Percentiles rank a stretch among this genome's conserved stretches.
Conservation (phyloP, 2,113 vertebrate genomes). For the Thunnus maccoyii region DNA sequence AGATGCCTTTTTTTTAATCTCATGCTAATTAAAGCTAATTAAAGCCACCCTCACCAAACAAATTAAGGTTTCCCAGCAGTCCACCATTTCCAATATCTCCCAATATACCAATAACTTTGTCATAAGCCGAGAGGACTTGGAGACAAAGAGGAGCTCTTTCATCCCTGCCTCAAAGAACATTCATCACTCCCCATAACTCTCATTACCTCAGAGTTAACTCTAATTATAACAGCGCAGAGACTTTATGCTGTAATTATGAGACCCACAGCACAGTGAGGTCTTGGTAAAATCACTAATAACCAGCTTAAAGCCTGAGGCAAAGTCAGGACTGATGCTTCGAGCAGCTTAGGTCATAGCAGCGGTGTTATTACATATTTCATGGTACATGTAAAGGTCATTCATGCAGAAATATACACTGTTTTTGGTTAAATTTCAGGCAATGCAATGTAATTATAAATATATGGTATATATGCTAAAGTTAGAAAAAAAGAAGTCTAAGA, state of each 20-base stretch:
- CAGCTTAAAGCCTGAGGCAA: conserved; percentile 54
- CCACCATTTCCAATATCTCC: conserved; percentile 40
- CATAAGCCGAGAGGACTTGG: conserved; percentile 44
- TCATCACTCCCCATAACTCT: conserved; percentile 60
- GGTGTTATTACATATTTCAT: conserved; percentile 35
- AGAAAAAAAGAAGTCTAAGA: too few species aligned
- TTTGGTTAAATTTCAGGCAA: neutral
- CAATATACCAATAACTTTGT: conserved; percentile 42
- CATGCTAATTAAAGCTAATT: conserved; percentile 41
- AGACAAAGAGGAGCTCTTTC: conserved; percentile 68
- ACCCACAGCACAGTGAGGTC: conserved; percentile 30
- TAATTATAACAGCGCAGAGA: conserved; percentile 67
- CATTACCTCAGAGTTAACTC: conserved; percentile 69
- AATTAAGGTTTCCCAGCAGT: neutral
- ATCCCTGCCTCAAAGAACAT: conserved; percentile 47
- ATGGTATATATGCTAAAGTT: neutral
- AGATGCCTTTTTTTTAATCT: neutral
- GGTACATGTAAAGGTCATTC: conserved; percentile 30
- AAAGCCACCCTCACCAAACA: conserved; percentile 30
- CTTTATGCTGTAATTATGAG: conserved; percentile 47
- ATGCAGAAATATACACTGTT: neutral
- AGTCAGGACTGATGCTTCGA: conserved; percentile 40
- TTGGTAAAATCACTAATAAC: conserved; percentile 61
- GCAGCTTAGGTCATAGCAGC: conserved; percentile 5
- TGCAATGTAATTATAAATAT: neutral